These are phyloP conservation scores for Ondatra zibethicus DNA, from an alignment of 2,113 vertebrate genomes.

Conservation along the genomic window DNA sequence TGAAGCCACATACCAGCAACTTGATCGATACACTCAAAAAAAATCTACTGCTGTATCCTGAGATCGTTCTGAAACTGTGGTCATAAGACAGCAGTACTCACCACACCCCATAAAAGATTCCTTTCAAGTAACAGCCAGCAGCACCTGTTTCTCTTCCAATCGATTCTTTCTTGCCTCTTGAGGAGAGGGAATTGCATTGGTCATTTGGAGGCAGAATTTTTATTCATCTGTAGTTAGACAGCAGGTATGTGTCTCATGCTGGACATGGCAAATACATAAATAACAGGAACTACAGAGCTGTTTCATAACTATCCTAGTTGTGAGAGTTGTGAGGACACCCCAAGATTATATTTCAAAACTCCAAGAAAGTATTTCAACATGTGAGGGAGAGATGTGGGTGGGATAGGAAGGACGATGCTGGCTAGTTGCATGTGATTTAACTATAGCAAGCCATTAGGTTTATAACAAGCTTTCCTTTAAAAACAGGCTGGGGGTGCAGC, in stretches of 20 bases:
- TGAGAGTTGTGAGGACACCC: slow-evolving; percentile 28
- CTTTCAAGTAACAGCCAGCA: slow-evolving; percentile 10
- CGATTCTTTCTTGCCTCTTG: not conserved
- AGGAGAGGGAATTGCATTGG: not conserved
- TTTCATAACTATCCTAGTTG: slow-evolving; percentile 66
- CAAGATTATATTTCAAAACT: slow-evolving; percentile 71
- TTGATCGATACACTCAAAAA: not conserved
- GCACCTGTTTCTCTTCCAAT: not conserved
- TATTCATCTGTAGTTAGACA: not conserved
- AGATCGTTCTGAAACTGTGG: not conserved
- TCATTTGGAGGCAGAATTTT: not conserved
- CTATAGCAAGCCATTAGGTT: not conserved
- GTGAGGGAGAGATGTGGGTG: not conserved
- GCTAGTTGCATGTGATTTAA: not conserved
- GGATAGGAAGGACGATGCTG: not conserved
- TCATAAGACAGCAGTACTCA: slow-evolving; percentile 70
- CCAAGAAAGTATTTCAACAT: slow-evolving; percentile 68
- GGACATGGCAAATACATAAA: not conserved
- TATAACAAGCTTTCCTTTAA: not conserved
- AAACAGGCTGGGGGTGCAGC: not conserved
- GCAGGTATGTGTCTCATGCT: not conserved
- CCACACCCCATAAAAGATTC: slow-evolving; percentile 74
- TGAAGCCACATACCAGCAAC: not conserved
- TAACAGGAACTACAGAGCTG: slow-evolving; percentile 65
- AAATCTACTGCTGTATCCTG: not conserved